Evolutionary conservation across 2,113 vertebrate genomes (phyloP), one percentile per base, ranked within the genome.

Genomic region (Deroptyus accipitrinus): DNA sequence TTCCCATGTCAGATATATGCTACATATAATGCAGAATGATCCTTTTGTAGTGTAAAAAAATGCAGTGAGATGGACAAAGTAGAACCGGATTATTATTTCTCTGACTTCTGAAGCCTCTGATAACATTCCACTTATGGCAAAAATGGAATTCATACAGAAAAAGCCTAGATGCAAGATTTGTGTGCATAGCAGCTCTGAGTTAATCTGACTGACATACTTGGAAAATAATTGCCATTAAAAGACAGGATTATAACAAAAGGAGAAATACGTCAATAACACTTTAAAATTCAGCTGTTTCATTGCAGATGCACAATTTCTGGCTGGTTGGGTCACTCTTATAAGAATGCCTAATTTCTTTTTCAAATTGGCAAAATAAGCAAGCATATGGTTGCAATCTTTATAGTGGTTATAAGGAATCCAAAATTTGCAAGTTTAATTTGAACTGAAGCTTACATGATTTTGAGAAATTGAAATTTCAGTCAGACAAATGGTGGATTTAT

Each of bases 331-430:
- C 89, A 96, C 87, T 92, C 78, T 74, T 59, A 63, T 54, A 88
- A 88, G 54, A 96, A 68, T 44, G 46, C 35, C 63, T 94, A 37
- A 94, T 93, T 94, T 93, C 69, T 89, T 79, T 93, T 93, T 66
- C 75, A 80, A 95, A 67, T 54, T 92, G 92, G 92, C 93, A 85
- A 95, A 96, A 88, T 73, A 87, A 92, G 79, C 64, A 86, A 96
- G 76, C 94, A 97, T 94, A 92, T 95, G 96, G 89, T 96, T 91
- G 76, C 92, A 96, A 88, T 95, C 95, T 95, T 85, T 76, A 83
- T 24, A 73, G 88, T 5, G 27, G 64, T 76, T 88, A 77, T 42
- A 89, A 86, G 61, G 79, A 92, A 76, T 86, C 87, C 84, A 89
- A 95, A 96, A 89, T 86, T 86, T 81, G 68, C 54, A 77, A 76